Evolutionary conservation across 1,140 invertebrate genomes (phyloP).

Genomic region (Tribolium madens): DNA sequence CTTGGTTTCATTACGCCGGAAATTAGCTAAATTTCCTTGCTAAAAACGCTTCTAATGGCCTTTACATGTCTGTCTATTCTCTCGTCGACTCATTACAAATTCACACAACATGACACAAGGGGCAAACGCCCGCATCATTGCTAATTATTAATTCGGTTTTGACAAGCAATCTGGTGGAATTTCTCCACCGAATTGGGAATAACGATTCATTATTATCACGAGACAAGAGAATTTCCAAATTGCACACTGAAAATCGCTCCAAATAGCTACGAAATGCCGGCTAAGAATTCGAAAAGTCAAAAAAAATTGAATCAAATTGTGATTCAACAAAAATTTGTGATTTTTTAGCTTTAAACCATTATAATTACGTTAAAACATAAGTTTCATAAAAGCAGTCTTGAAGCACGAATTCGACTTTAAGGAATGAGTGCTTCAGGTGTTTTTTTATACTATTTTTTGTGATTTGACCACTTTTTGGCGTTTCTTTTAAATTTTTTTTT

Average conservation of each 20-base stretch:
- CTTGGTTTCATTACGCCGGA: constrained; percentile 11
- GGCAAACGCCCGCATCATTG: background rate
- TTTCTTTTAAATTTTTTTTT: too few species aligned
- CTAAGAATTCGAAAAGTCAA: background rate
- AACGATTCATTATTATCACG: background rate
- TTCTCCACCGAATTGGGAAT: background rate
- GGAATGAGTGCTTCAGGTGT: too few species aligned
- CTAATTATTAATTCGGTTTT: background rate
- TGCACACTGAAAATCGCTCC: background rate
- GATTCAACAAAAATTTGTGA: too few species aligned
- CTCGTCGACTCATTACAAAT: constrained; percentile 2
- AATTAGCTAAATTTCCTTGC: background rate
- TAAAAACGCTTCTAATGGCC: constrained; percentile 4
- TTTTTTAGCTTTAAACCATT: too few species aligned
- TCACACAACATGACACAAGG: background rate
- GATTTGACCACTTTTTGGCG: too few species aligned
- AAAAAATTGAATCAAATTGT: background rate
- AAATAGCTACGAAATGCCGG: background rate
- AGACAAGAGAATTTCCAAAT: background rate
- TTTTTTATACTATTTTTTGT: too few species aligned
- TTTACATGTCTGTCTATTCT: constrained; percentile 31
- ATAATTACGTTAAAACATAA: too few species aligned
- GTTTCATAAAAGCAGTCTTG: too few species aligned
- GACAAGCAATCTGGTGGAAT: background rate
- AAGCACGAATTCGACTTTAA: too few species aligned